phyloP scores from a whole-genome alignment of 2,113 vertebrate genomes.

The Pachypanchax playfairii region DNA sequence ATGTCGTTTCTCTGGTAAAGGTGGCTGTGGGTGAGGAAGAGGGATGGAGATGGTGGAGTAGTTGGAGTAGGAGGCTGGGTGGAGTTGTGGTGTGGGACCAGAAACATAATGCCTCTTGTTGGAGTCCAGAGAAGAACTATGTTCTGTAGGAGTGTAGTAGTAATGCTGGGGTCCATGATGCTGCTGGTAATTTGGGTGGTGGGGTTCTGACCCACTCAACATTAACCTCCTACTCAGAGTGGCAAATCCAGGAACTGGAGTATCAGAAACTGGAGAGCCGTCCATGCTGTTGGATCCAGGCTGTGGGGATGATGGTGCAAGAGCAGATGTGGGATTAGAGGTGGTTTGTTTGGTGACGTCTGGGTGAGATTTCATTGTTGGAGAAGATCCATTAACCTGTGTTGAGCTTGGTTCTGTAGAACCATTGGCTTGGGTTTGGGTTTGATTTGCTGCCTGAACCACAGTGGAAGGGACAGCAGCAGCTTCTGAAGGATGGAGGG shows the following conservation, averaged over 20 bases:
- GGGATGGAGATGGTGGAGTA: slow-evolving; percentile 71
- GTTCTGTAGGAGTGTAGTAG: slow-evolving; percentile 52
- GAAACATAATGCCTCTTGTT: slow-evolving; percentile 65
- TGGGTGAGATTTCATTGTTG: slow-evolving; percentile 17
- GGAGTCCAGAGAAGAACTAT: slow-evolving; percentile 49
- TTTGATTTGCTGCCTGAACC: slow-evolving; percentile 32
- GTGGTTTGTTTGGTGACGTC: slow-evolving; percentile 47
- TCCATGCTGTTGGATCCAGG: slow-evolving; percentile 67
- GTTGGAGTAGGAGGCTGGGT: slow-evolving; percentile 54
- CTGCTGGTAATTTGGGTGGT: slow-evolving; percentile 43
- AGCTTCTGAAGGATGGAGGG: slow-evolving; percentile 33
- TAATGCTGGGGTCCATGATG: slow-evolving; percentile 54
- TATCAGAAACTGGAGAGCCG: slow-evolving; percentile 75
- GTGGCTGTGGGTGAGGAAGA: slow-evolving; percentile 79
- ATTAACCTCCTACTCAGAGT: slow-evolving; percentile 79
- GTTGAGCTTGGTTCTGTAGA: slow-evolving; percentile 3
- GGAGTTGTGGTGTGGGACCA: slow-evolving; percentile 58
- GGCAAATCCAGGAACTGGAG: slow-evolving; percentile 78
- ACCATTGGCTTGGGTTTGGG: slow-evolving; percentile 18
- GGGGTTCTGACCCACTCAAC: slow-evolving; percentile 64
- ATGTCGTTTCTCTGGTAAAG: slow-evolving; percentile 87
- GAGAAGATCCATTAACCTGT: slow-evolving; percentile 51
- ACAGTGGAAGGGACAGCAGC: slow-evolving; percentile 15
- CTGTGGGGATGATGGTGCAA: slow-evolving; percentile 59
- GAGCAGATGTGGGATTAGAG: slow-evolving; percentile 17